Percentiles rank a stretch among this genome's conserved stretches.
phyloP scores from a whole-genome alignment of 2,113 vertebrate species.

The Trichechus manatus region DNA sequence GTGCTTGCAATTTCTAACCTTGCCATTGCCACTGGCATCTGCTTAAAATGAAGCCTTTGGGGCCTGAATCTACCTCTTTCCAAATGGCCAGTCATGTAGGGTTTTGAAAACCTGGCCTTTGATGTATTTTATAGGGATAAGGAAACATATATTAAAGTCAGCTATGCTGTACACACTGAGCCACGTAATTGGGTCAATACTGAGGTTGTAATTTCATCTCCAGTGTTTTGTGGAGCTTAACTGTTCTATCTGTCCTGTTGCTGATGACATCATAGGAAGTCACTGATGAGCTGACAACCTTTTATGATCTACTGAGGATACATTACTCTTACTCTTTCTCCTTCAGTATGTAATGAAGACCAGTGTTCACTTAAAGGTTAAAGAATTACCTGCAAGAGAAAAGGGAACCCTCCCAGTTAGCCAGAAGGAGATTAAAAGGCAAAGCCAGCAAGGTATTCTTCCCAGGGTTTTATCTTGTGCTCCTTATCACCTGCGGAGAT shows the following conservation, averaged over 20 bases:
- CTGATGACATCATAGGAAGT: conserved; percentile 77
- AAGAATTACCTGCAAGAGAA: conserved; percentile 72
- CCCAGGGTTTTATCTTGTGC: conserved; percentile 53
- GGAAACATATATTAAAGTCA: conserved; percentile 72
- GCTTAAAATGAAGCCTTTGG: conserved; percentile 71
- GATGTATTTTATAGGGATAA: conserved; percentile 78
- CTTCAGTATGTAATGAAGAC: conserved; percentile 60
- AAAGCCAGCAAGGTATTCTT: conserved; percentile 14
- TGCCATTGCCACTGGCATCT: conserved; percentile 55
- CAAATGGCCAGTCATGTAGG: conserved; percentile 58
- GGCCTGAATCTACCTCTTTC: conserved; percentile 65
- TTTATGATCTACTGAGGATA: conserved; percentile 67
- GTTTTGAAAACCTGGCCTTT: conserved; percentile 81
- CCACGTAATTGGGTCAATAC: conserved; percentile 47
- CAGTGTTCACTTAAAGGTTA: conserved; percentile 62
- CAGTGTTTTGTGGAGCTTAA: conserved; percentile 69
- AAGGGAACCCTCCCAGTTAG: background rate
- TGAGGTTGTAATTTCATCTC: conserved; percentile 80
- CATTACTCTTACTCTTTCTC: conserved; percentile 75
- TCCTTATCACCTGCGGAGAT: conserved; percentile 38
- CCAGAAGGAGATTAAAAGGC: conserved; percentile 55
- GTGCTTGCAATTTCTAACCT: background rate
- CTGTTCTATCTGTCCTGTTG: conserved; percentile 71
- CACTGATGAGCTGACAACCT: conserved; percentile 73
- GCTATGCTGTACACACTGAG: conserved; percentile 24